Percentiles rank a stretch among this genome's conserved stretches.
These are phyloP conservation scores for Bombus superbus DNA, from an alignment of 1,140 invertebrate species.

Conservation along the genomic window DNA sequence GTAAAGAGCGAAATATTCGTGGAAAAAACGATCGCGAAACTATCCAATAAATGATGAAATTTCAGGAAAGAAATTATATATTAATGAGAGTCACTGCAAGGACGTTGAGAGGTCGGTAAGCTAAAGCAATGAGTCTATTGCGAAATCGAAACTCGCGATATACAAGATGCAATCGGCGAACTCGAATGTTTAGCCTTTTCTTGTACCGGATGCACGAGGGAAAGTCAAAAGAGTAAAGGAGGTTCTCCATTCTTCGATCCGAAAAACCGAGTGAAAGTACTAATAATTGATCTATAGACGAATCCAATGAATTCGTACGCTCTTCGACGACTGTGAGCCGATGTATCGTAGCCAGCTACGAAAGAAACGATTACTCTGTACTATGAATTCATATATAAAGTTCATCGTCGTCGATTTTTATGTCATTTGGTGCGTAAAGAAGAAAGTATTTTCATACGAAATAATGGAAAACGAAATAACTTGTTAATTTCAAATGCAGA, in stretches of 20 bases:
- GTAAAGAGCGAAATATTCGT: not conserved
- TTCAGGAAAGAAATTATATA: not conserved
- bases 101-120: constrained; percentile 46
- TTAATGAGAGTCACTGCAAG: constrained; percentile 51
- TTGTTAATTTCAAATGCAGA: too few species aligned
- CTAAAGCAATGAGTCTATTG: constrained; percentile 39
- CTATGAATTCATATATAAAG: too few species aligned
- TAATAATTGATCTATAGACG: not conserved
- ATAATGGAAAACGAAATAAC: too few species aligned
- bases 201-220: not conserved
- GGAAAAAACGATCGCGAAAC: not conserved
- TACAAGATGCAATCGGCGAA: not conserved
- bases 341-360: not conserved
- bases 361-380: not conserved
- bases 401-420: too few species aligned
- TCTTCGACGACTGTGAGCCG: not conserved
- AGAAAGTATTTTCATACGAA: too few species aligned
- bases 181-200: not conserved
- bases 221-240: not conserved
- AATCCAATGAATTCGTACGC: too few species aligned
- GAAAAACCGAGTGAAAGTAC: not conserved
- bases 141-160: constrained; percentile 47
- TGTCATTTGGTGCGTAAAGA: too few species aligned
- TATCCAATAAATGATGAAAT: not conserved
- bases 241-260: not conserved